These are phyloP conservation scores for Lepisosteus oculatus DNA, from an alignment of 2,113 vertebrate species.

Conservation along the genomic window DNA sequence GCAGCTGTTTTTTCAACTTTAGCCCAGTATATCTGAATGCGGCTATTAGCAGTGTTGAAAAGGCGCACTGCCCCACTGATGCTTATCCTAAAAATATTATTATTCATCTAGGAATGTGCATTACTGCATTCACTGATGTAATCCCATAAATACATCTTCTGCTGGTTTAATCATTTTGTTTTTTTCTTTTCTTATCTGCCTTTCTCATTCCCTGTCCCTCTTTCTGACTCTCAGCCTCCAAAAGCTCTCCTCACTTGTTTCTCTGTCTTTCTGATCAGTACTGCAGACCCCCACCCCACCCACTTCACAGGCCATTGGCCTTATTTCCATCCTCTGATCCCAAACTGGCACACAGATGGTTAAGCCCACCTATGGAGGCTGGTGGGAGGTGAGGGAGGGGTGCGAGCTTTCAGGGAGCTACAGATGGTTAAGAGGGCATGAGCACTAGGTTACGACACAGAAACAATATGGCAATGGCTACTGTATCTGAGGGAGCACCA, in stretches of 20 bases:
- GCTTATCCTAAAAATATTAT: too few relatives aligned
- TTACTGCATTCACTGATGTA: too few relatives aligned
- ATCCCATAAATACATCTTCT: too few relatives aligned
- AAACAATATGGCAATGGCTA: not conserved
- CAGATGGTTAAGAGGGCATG: slow-evolving; percentile 77
- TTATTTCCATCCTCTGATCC: slow-evolving; percentile 54
- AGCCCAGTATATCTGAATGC: too few relatives aligned
- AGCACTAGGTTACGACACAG: slow-evolving; percentile 44
- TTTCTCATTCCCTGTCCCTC: slow-evolving; percentile 20
- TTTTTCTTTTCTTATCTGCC: slow-evolving; percentile 3
- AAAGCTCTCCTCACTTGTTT: not conserved
- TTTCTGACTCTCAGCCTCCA: slow-evolving; percentile 4
- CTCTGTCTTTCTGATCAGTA: slow-evolving; percentile 28
- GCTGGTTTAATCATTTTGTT: too few relatives aligned
- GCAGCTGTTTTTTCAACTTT: too few relatives aligned
- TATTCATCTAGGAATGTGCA: too few relatives aligned
- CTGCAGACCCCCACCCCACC: slow-evolving; percentile 24
- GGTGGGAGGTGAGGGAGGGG: slow-evolving; percentile 38
- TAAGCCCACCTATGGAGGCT: slow-evolving; percentile 67
- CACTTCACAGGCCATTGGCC: slow-evolving; percentile 3
- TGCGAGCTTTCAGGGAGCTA: slow-evolving; percentile 45
- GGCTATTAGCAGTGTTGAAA: too few relatives aligned
- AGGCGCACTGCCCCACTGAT: too few relatives aligned
- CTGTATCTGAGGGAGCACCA: not conserved
- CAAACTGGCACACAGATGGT: slow-evolving; percentile 75